Evolutionary conservation across 2,888 invertebrate species (phyloP), one percentile per base, ranked within the genome.

Genomic region (Mythimna vitellina): DNA sequence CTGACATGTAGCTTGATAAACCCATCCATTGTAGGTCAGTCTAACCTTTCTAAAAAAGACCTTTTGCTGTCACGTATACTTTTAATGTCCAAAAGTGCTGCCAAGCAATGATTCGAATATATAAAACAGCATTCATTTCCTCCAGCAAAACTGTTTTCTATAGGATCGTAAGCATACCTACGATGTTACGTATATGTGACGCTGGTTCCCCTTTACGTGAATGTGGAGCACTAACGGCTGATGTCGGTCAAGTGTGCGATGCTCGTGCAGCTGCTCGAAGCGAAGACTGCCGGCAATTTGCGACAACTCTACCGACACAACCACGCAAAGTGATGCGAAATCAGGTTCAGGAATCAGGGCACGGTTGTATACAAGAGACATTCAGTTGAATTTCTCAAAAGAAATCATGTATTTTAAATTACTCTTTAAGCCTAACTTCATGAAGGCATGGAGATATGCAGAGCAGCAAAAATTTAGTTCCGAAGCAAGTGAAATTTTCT

Each of bases 221-320:
- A 62, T 49, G 58, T 72, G 29, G 71, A 70, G 58, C 63, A 38
- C 49, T 49, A 32, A 20, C 4, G 51, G 38, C 58, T 22, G 53
- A 60, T 70, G 22, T 73, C 42, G 73, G 73, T 73, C 73, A 77
- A 77, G 78, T 60, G 53, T 14, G 51, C 73, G 12, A 32, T n/a
- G 49, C 63, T 51, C 70, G 68, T 25, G 65, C 68, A 9, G 32
- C 46, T 20, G 29, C 70, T 38, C n/a, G 22, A 25, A 38, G 35
- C 53, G 53, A 42, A 35, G 63, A 70, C 74, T 70, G 70, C 58
- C 60, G 58, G 75, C 73, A 73, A 83, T 75, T 76, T 60, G 65
- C 64, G 38, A 58, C 51, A 9, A 60, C 70, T 69, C 69, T n/a
- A 70, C 17, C 10, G 53, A 64, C 17, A 9, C 25, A 10, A 38